Conservation (phyloP, 2,888 invertebrate species). For the Allophyes oxyacanthae region DNA sequence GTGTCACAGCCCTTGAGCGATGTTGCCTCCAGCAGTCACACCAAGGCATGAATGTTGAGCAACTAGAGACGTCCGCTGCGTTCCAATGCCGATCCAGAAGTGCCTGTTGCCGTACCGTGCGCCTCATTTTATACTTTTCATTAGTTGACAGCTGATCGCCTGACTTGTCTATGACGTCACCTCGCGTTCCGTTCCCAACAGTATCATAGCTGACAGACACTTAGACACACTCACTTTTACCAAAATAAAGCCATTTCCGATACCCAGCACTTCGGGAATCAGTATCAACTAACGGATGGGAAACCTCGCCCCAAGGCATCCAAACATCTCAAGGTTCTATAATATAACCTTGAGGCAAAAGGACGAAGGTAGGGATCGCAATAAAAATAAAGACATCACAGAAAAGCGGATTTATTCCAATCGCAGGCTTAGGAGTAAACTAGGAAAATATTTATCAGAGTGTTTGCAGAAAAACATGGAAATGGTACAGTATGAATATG, state of each 20-base stretch:
- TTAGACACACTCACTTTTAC: slow-evolving; percentile 13
- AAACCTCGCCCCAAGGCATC: slow-evolving; percentile 17
- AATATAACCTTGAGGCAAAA: slow-evolving; percentile 16
- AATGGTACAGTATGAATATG: slow-evolving; percentile 7
- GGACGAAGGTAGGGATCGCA: slow-evolving; percentile 35
- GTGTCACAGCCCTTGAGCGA: no score
- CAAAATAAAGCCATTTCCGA: slow-evolving; percentile 31
- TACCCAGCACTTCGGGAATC: slow-evolving; percentile 18
- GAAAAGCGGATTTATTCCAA: slow-evolving; percentile 47
- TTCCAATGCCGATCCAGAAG: no score
- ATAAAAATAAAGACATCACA: slow-evolving; percentile 48
- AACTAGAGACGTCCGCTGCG: no score
- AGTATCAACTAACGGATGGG: slow-evolving; percentile 9
- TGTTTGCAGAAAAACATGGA: slow-evolving; percentile 31
- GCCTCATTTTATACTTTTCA: no score
- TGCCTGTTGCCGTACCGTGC: no score
- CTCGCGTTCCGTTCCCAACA: no score
- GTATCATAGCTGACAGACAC: not conserved
- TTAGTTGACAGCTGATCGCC: no score
- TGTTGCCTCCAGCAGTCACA: no score
- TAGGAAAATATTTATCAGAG: slow-evolving; percentile 52
- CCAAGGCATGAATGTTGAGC: no score
- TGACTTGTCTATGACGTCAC: no score
- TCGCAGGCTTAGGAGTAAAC: slow-evolving; percentile 44
- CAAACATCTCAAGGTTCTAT: slow-evolving; percentile 29